These are phyloP conservation scores for Eulemur rufifrons DNA, from an alignment of 2,113 vertebrate genomes.

Conservation along the genomic window DNA sequence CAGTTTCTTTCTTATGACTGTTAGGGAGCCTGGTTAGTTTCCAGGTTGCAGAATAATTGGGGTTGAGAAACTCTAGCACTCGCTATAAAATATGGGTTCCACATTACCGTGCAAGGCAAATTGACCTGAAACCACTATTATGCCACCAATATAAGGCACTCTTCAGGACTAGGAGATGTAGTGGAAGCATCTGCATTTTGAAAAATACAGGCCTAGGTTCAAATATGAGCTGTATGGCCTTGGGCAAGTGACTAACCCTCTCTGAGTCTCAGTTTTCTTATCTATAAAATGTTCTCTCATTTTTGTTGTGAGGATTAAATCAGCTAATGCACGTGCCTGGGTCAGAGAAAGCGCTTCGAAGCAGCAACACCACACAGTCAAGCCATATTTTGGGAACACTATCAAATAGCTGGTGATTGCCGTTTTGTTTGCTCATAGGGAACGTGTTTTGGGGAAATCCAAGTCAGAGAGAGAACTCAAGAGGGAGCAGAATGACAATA, in stretches of 20 bases:
- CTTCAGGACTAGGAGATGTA: background rate
- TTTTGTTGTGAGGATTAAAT: background rate
- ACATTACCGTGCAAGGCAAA: no score
- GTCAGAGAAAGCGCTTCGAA: background rate
- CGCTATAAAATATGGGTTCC: no score
- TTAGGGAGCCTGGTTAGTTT: background rate
- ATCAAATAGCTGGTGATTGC: background rate
- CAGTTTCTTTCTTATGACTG: background rate
- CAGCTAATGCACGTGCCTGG: background rate
- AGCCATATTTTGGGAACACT: background rate
- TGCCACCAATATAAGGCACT: rapidly evolving
- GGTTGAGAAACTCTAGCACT: background rate
- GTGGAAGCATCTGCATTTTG: background rate
- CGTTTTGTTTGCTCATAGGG: background rate
- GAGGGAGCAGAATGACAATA: background rate
- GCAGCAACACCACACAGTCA: background rate
- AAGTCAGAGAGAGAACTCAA: background rate
- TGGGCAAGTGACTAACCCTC: background rate
- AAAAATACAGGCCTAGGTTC: background rate
- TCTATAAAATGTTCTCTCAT: background rate
- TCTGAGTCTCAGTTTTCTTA: background rate
- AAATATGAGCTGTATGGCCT: background rate
- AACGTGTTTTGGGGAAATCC: background rate
- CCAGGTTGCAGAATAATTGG: background rate
- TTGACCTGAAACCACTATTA: background rate